Evolutionary conservation across 1,140 invertebrate genomes (phyloP), one percentile per base, ranked within the genome.

Genomic region (Chironomus tepperi): DNA sequence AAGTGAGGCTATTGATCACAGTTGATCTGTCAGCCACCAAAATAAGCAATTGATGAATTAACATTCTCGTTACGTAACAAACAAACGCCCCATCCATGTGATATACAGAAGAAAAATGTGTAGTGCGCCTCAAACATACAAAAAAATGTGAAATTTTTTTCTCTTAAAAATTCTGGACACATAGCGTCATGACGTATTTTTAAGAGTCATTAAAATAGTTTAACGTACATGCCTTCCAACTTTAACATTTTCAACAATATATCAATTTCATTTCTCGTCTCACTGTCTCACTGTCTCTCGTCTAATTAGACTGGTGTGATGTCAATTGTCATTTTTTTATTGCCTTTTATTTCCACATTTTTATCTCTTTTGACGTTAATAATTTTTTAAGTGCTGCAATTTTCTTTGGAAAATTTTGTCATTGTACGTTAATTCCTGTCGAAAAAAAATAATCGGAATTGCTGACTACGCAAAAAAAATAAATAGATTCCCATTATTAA

Each of bases 161-260:
- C 12, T n/a, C 12, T 9, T 70, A 10, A 70, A 19, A 7, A 18
- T 70, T 70, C 65, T 21, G 16, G 65, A 21, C 65, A 70, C 65
- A 70, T 70, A 10, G 7, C 19, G 19, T 70, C 65, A 70, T 70
- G 3, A 8, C 19, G 18, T 18, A 70, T 21, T n/a, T 70, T n/a
- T 19, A 18, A 21, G 3, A 70, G 10, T 70, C 65, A 70, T 70
- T 70, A 70, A 70, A 70, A 70, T 70, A 70, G 16, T 70, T 70
- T 70, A 10, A n/a, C 64, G 64, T 67, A 19, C 64, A 67, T 19
- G 8, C 43, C 8, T 47, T 47, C 43, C 43, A 9, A 47, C 47
- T 57, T 12, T 10, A 57, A 57, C 47, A n/a, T n/a, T 57, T 12
- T 57, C 12, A 57, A 57, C 12, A 57, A 57, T 57, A n/a, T 57